Conservation (phyloP, 2,113 vertebrate genomes). For the Ciconia stormi region DNA sequence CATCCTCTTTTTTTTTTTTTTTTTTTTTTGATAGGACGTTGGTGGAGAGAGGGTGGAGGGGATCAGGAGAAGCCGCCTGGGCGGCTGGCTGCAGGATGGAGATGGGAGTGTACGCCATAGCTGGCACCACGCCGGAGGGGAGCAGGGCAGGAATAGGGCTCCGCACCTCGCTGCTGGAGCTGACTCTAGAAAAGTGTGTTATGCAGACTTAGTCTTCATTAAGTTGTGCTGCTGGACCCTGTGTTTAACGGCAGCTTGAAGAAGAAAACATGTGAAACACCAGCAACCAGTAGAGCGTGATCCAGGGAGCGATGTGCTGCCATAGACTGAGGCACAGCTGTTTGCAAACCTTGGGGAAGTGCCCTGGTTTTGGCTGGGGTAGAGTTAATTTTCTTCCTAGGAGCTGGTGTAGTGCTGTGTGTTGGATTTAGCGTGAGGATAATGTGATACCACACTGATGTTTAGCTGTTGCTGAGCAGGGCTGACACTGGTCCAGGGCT, state of each 20-base stretch:
- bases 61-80: not conserved
- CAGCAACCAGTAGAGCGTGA: not conserved
- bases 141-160: not conserved
- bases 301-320: not conserved
- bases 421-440: too few relatives aligned
- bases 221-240: not conserved
- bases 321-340: not conserved
- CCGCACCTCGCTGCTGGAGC: not conserved
- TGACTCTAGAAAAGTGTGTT: rapidly evolving
- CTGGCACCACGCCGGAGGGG: rapidly evolving
- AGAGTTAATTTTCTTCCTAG: too few relatives aligned
- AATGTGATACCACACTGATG: too few relatives aligned
- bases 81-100: not conserved
- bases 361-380: too few relatives aligned
- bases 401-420: too few relatives aligned
- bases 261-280: rapidly evolving
- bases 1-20: too few relatives aligned
- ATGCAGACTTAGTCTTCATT: not conserved
- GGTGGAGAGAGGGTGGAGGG: not conserved
- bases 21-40: not conserved
- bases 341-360: not conserved
- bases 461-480: too few relatives aligned
- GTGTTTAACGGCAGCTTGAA: not conserved
- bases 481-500: too few relatives aligned
- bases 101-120: rapidly evolving